Conservation (phyloP, 2,797 vertebrate species). For the Sebastes alutus region DNA sequence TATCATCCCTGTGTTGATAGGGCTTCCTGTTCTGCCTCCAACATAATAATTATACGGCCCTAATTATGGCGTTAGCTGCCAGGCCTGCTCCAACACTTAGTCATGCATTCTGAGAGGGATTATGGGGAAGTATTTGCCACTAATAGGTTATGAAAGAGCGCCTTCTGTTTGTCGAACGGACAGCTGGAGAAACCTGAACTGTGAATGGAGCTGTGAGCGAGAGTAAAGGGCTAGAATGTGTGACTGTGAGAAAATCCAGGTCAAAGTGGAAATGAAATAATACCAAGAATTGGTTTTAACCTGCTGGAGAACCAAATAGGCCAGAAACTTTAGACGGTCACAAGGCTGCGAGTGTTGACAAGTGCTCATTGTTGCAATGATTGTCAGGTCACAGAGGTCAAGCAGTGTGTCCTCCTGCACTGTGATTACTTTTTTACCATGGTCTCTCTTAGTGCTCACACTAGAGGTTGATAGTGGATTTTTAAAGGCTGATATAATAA, state of each 20-base stretch:
- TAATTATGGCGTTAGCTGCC: slow-evolving; percentile 63
- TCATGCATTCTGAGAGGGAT: slow-evolving; percentile 70
- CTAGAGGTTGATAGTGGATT: neutral
- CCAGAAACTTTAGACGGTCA: slow-evolving; percentile 11
- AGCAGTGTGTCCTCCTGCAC: neutral
- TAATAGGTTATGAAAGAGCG: slow-evolving; percentile 71
- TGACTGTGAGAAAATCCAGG: slow-evolving; percentile 41
- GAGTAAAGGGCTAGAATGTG: slow-evolving; percentile 17
- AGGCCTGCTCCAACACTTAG: slow-evolving; percentile 61
- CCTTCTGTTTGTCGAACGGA: slow-evolving; percentile 68
- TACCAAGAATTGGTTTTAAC: slow-evolving; percentile 11
- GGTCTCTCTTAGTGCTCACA: neutral
- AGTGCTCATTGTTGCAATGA: slow-evolving; percentile 4
- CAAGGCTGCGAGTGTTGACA: neutral
- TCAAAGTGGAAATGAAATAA: slow-evolving; percentile 38
- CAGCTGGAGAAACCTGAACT: slow-evolving; percentile 73
- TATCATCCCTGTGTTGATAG: slow-evolving; percentile 53
- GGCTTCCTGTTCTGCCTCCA: slow-evolving; percentile 67
- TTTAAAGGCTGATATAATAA: no score
- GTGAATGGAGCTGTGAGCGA: slow-evolving; percentile 20
- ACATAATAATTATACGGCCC: slow-evolving; percentile 68
- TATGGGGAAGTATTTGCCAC: slow-evolving; percentile 60
- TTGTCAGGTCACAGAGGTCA: slow-evolving; percentile 3
- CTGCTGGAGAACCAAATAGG: neutral
- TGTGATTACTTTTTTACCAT: neutral